Conservation (phyloP, 2,888 invertebrate species). For the Tromatobia lineatoria region DNA sequence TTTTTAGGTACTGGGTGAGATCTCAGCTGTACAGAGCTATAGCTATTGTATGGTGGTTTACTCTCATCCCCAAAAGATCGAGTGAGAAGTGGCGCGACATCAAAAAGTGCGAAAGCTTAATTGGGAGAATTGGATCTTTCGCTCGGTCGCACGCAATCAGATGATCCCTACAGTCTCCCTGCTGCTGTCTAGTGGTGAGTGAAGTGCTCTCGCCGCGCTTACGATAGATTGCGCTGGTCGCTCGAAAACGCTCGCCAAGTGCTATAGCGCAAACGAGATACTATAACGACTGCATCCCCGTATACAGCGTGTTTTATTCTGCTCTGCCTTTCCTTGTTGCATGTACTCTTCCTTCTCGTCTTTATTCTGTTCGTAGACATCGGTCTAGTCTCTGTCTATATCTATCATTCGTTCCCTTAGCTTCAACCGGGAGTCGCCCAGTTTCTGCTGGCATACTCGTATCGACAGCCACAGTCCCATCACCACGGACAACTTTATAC, state of each 20-base stretch:
- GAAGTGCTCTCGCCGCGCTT: not conserved
- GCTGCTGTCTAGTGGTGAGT: slow-evolving; percentile 33
- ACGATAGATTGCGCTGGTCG: slow-evolving; percentile 9
- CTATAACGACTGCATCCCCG: slow-evolving; percentile 20
- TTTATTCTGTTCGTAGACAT: not conserved
- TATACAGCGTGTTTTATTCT: not conserved
- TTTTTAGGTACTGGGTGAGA: slow-evolving; percentile 13
- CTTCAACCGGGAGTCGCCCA: slow-evolving; percentile 14
- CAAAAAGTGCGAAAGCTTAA: slow-evolving; percentile 85
- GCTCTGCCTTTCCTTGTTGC: slow-evolving; percentile 24
- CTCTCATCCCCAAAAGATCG: slow-evolving; percentile 16
- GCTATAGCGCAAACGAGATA: slow-evolving; percentile 22
- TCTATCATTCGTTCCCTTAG: slow-evolving; percentile 20
- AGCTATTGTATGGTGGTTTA: not conserved
- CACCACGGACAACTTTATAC: slow-evolving; percentile 66
- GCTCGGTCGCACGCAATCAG: slow-evolving; percentile 82
- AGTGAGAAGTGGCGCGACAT: slow-evolving; percentile 76
- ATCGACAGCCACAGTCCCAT: slow-evolving; percentile 12
- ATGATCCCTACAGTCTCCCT: slow-evolving; percentile 73
- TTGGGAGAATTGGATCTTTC: slow-evolving; percentile 83
- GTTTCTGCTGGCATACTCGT: slow-evolving; percentile 5
- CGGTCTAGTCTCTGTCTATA: slow-evolving; percentile 1
- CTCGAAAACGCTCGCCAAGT: slow-evolving; percentile 38
- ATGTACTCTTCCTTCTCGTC: not conserved
- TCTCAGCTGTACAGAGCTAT: not conserved